Percentiles rank a stretch among this genome's conserved stretches.
phyloP scores from a whole-genome alignment of 2,888 invertebrate genomes.

The Julus scandinavius region DNA sequence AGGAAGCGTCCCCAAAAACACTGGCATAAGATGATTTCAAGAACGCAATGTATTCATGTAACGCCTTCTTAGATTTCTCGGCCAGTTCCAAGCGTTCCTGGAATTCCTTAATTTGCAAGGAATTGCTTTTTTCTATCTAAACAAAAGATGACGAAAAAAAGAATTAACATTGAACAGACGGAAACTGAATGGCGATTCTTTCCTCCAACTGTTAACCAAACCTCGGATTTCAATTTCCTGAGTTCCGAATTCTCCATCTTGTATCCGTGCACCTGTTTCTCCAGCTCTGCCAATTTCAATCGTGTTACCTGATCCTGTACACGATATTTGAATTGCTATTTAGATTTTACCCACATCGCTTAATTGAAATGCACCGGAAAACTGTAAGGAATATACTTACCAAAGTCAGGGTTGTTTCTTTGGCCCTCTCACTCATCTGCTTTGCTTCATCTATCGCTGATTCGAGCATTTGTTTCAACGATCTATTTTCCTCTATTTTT shows the following conservation, averaged over 20 bases:
- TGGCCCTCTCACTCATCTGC: constrained; percentile 23
- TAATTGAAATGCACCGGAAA: not conserved
- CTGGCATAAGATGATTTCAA: constrained; percentile 57
- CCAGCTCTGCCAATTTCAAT: constrained; percentile 48
- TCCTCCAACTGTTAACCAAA: not conserved
- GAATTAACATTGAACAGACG: not conserved
- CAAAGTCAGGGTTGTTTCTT: constrained; percentile 16
- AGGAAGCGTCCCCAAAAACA: constrained; percentile 55
- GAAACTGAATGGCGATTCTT: not conserved
- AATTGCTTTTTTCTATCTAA: constrained; percentile 45
- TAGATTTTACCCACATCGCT: not conserved
- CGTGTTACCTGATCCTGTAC: constrained; percentile 44
- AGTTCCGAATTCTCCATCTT: constrained; percentile 46
- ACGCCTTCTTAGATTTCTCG: constrained; percentile 47
- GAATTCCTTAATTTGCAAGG: constrained; percentile 42
- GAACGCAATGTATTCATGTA: constrained; percentile 57
- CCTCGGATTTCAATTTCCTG: constrained; percentile 16
- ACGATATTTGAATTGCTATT: not conserved
- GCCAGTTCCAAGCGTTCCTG: constrained; percentile 48
- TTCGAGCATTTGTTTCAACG: constrained; percentile 50
- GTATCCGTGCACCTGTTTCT: constrained; percentile 50
- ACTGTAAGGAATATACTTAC: not conserved
- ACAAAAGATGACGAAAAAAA: not conserved
- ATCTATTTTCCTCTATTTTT: constrained; percentile 53
- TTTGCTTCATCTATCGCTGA: constrained; percentile 48